phyloP scores from a whole-genome alignment of 1,140 invertebrate genomes.

The Steinernema khuongi region DNA sequence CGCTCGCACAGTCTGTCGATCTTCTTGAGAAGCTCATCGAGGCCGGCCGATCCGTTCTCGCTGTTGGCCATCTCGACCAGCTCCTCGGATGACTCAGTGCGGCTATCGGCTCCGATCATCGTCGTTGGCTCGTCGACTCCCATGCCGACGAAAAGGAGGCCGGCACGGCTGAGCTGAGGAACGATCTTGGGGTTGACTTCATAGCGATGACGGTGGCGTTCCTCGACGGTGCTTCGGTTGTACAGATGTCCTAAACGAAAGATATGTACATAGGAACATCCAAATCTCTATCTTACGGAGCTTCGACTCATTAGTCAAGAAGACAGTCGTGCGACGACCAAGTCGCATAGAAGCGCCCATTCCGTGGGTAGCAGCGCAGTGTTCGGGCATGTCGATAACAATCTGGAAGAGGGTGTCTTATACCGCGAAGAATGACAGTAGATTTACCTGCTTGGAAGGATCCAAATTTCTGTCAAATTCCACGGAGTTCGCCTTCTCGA shows the following conservation, averaged over 20 bases:
- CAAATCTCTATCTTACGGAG: constrained; percentile 27
- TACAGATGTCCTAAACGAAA: constrained; percentile 38
- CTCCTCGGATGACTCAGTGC: constrained; percentile 36
- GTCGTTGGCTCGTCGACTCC: constrained; percentile 60
- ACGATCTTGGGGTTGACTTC: constrained; percentile 78
- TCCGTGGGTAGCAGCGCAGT: constrained; percentile 70
- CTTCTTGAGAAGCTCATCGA: constrained; percentile 43
- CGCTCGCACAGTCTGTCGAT: constrained; percentile 45
- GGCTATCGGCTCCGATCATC: neutral
- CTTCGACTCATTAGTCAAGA: constrained; percentile 62
- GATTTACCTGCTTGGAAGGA: constrained; percentile 25
- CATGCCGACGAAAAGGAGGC: constrained; percentile 81
- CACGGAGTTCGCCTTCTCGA: constrained; percentile 76
- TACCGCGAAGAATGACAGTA: neutral
- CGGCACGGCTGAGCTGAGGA: constrained; percentile 70
- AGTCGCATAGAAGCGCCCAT: constrained; percentile 97
- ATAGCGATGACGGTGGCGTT: constrained; percentile 88
- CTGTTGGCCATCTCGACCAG: constrained; percentile 43
- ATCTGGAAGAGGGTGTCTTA: constrained; percentile 43
- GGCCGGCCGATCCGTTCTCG: constrained; percentile 18
- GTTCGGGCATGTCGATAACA: constrained; percentile 97
- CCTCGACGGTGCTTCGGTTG: constrained; percentile 70
- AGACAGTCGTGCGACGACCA: constrained; percentile 80
- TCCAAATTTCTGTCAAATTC: constrained; percentile 71
- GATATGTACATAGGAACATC: neutral